A percentile compares a stretch with the other conserved stretches of the same genome.
Conservation (phyloP, 1,140 invertebrate genomes). For the Lepidurus packardi region DNA sequence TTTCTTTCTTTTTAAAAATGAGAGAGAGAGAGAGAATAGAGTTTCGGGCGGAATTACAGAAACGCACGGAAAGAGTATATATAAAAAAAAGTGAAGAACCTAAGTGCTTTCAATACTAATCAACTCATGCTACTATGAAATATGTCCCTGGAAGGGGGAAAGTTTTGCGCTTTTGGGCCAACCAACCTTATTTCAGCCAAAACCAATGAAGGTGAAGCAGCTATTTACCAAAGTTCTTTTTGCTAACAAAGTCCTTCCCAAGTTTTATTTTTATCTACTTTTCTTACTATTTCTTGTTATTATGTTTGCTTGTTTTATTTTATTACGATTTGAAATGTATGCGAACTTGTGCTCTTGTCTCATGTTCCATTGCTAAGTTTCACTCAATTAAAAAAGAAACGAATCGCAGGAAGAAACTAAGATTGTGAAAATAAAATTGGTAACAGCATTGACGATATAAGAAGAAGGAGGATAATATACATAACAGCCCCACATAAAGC, state of each 20-base stretch:
- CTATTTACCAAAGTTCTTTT: background rate
- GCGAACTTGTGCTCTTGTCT: background rate
- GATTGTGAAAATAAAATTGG: background rate
- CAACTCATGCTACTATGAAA: background rate
- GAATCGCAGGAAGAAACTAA: background rate
- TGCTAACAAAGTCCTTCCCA: background rate
- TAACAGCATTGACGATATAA: background rate
- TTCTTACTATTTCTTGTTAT: no score
- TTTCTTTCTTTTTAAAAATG: background rate
- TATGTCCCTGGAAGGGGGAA: background rate
- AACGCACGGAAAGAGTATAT: background rate
- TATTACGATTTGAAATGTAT: background rate
- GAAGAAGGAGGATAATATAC: background rate
- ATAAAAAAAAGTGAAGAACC: background rate
- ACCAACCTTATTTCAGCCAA: background rate
- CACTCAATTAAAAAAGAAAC: background rate
- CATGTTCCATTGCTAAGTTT: background rate
- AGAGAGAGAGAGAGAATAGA: background rate
- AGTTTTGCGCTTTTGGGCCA: background rate
- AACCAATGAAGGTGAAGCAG: background rate
- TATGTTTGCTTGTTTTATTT: no score
- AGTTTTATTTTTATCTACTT: background rate
- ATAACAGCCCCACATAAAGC: background rate
- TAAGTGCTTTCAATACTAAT: background rate
- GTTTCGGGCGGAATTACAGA: background rate